A percentile compares a stretch with the other conserved stretches of the same genome.
These are phyloP conservation scores for Acleris laterana DNA, from an alignment of 2,888 invertebrate genomes.

Conservation along the genomic window DNA sequence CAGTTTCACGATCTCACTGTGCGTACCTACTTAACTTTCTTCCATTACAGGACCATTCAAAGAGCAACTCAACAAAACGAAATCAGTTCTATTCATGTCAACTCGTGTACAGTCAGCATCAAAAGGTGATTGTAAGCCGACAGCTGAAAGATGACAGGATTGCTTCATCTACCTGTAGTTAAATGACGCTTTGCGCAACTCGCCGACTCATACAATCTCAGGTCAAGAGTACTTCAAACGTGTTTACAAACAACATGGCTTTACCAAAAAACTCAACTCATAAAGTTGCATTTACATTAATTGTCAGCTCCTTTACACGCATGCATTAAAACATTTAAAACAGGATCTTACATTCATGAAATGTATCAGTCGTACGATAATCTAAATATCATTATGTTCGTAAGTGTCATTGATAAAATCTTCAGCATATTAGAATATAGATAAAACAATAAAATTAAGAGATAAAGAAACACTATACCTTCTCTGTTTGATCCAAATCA, in stretches of 20 bases:
- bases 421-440: conserved; percentile 10
- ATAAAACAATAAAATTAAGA: neutral
- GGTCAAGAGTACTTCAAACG: conserved; percentile 7
- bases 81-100: neutral
- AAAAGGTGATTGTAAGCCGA: neutral
- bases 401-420: conserved; percentile 3
- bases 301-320: neutral
- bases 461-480: conserved; percentile 25
- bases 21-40: too few species aligned
- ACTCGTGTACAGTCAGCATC: conserved; percentile 3
- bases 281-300: neutral
- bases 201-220: conserved; percentile 4
- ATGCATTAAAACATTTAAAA: neutral
- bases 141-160: conserved; percentile 2
- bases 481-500: conserved; percentile 28
- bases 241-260: conserved; percentile 13
- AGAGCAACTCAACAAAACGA: neutral
- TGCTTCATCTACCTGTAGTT: conserved; percentile 21
- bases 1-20: too few species aligned
- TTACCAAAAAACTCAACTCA: conserved; percentile 5
- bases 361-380: too few species aligned
- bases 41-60: too few species aligned
- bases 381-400: neutral
- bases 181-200: conserved; percentile 31
- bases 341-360: too few species aligned